Evolutionary conservation across 2,888 invertebrate genomes (phyloP).

Genomic region (Callosobruchus maculatus): DNA sequence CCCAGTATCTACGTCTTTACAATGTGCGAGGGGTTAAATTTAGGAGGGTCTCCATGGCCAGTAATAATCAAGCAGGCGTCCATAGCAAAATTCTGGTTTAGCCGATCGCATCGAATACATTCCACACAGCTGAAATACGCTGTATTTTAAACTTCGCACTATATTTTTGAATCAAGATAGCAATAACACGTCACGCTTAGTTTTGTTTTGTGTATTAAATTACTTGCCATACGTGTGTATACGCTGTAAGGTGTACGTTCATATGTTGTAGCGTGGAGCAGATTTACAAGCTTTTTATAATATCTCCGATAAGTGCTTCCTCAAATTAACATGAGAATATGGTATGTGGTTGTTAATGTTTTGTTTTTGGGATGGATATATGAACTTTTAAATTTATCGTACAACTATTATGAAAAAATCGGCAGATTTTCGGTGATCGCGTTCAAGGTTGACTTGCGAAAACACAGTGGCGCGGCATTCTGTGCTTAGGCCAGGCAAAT

Average conservation of each 20-base stretch:
- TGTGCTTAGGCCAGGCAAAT: too few relatives aligned
- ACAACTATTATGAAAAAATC: not conserved
- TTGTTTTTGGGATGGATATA: not conserved
- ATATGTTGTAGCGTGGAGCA: not conserved
- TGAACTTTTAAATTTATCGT: not conserved
- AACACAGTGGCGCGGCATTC: not conserved
- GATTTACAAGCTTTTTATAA: not conserved
- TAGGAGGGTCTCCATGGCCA: too few relatives aligned
- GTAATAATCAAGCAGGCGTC: too few relatives aligned
- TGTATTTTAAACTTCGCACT: not conserved
- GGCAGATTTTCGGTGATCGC: not conserved
- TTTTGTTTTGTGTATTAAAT: not conserved
- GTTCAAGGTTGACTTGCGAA: not conserved
- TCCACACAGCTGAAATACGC: not conserved
- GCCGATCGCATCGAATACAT: not conserved
- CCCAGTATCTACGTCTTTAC: too few relatives aligned
- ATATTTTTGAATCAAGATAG: not conserved
- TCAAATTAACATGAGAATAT: not conserved
- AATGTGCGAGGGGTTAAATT: too few relatives aligned
- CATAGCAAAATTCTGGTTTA: not conserved
- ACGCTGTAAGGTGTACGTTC: not conserved
- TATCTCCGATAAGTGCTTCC: not conserved
- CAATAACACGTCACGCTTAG: not conserved
- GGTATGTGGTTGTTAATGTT: not conserved
- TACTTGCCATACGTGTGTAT: not conserved